Percentiles rank a stretch among this genome's conserved stretches.
Conservation (phyloP, 2,888 invertebrate species). For the Tribolium freemani region DNA sequence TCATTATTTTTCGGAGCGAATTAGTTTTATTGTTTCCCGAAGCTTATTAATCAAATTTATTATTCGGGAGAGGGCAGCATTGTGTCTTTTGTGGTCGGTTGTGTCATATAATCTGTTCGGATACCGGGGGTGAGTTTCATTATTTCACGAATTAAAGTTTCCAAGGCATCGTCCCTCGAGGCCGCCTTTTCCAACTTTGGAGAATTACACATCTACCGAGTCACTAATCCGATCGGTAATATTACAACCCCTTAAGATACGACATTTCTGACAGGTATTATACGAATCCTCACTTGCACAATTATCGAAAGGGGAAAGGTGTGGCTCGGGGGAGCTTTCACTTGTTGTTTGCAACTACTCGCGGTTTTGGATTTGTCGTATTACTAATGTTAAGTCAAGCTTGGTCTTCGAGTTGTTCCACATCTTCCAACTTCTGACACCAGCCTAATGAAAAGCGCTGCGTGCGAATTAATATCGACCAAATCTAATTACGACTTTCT, state of each 20-base stretch:
- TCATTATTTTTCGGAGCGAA: slow-evolving; percentile 45
- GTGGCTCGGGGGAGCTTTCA: slow-evolving; percentile 19
- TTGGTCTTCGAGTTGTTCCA: slow-evolving; percentile 11
- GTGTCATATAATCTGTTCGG: slow-evolving; percentile 46
- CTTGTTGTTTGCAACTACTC: slow-evolving; percentile 35
- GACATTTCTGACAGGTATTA: slow-evolving; percentile 27
- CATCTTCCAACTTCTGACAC: slow-evolving; percentile 19
- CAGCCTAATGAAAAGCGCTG: slow-evolving; percentile 25
- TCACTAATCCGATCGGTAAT: slow-evolving; percentile 25
- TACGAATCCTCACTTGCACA: slow-evolving; percentile 9
- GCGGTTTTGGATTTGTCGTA: slow-evolving; percentile 18
- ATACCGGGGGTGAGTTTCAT: slow-evolving; percentile 27
- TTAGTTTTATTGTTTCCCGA: slow-evolving; percentile 51
- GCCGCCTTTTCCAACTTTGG: slow-evolving; percentile 15
- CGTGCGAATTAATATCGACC: slow-evolving; percentile 21
- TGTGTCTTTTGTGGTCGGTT: slow-evolving; percentile 42
- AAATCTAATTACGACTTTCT: slow-evolving; percentile 19
- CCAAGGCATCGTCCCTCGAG: slow-evolving; percentile 26
- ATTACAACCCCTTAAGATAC: slow-evolving; percentile 5
- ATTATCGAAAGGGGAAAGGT: slow-evolving; percentile 14
- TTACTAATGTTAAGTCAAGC: slow-evolving; percentile 31
- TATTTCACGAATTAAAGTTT: slow-evolving; percentile 43
- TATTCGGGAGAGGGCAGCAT: slow-evolving; percentile 41
- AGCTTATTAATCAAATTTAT: slow-evolving; percentile 52
- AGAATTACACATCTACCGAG: slow-evolving; percentile 18